Evolutionary conservation across 2,797 vertebrate genomes (phyloP), one percentile per base, ranked within the genome.

Genomic region (Myripristis murdjan): DNA sequence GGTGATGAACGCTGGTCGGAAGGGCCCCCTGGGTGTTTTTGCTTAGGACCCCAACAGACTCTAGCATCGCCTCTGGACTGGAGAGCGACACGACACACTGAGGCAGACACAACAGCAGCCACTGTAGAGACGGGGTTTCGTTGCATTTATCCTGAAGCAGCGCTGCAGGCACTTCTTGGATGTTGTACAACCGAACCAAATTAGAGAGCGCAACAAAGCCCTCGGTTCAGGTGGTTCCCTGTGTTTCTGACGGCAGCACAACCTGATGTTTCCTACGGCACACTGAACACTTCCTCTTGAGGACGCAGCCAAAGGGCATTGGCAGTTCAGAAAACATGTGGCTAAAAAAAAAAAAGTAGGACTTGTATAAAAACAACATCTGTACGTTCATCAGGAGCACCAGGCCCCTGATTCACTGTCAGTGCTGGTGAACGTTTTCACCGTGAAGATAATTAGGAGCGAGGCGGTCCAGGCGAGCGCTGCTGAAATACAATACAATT

Each of bases 211-310:
- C 18, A 41, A 67, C n/a, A 6, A 14, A 51, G 69, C 68, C 28
- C 7, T 7, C 2, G 2, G 35, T 33, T n/a, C 33, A 0, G 33
- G 11, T 35, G 10, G 0, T 12, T 35, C 33, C 1, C 11, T 11
- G 26, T 20, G 6, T 73, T 64, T 62, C 57, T 14, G 0, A 64
- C 73, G 76, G 58, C 52, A 33, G 53, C 67, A 47, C 46, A 59
- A 31, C 49, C 51, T 18, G 37, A 61, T 57, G 75, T 67, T 64
- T 64, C 56, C 67, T 23, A 35, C 37, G n/a, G n/a, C n/a, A n/a
- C n/a, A n/a, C 33, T 8, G 11, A 35, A 56, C 7, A 52, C 35
- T 2, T 59, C 24, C 48, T n/a, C 39, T 31, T 2, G 23, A 64
- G 39, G 55, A 53, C 4, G 23, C 41, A 55, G 24, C 33, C 33